Evolutionary conservation across 2,888 invertebrate genomes (phyloP).

Genomic region (Podabrus alpinus): DNA sequence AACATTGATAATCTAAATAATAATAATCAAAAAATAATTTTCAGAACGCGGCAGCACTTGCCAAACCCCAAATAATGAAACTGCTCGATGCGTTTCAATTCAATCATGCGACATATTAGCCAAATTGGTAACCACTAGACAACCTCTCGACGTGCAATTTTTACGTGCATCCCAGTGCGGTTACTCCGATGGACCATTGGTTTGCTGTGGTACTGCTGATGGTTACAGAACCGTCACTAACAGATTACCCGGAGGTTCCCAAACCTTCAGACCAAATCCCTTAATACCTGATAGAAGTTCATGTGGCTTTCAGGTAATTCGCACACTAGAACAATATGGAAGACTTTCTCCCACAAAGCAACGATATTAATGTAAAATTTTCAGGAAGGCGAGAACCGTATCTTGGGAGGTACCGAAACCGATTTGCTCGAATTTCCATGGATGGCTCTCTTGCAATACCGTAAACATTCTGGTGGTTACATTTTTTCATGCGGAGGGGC

Average conservation of each 20-base stretch:
- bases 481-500: conserved; percentile 50
- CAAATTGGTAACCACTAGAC: conserved; percentile 44
- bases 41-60: conserved; percentile 38
- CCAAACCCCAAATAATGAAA: conserved; percentile 50
- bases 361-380: neutral
- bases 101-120: conserved; percentile 53
- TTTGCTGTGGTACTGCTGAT: conserved; percentile 52
- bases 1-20: neutral
- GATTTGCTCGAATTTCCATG: conserved; percentile 55
- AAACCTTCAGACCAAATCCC: neutral
- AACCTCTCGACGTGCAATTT: conserved; percentile 34
- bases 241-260: neutral
- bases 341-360: no score
- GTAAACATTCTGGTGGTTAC: conserved; percentile 10
- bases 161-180: conserved; percentile 58
- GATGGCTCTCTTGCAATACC: conserved; percentile 54
- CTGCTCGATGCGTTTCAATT: conserved; percentile 54
- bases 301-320: conserved; percentile 39
- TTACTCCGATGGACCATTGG: conserved; percentile 53
- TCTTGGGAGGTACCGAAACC: conserved; percentile 44
- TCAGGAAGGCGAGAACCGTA: neutral
- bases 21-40: neutral
- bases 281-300: conserved; percentile 37
- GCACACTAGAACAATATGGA: no score
- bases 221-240: neutral